These are phyloP conservation scores for Gobio gobio DNA, from an alignment of 2,113 vertebrate genomes.

Conservation along the genomic window DNA sequence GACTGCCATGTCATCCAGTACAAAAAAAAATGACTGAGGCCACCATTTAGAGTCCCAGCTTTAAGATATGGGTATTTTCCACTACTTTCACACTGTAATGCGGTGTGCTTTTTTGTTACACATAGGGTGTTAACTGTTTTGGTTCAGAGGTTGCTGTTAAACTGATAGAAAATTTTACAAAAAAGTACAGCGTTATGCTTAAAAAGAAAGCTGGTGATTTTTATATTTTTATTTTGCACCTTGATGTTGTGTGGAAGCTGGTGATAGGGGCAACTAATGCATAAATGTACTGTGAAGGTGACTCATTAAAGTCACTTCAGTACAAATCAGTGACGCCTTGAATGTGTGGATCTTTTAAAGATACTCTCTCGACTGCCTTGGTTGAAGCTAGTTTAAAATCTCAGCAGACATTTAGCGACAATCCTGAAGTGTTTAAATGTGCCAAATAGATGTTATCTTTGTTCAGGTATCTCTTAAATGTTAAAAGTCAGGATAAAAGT, in stretches of 20 bases:
- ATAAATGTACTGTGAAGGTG: slow-evolving; percentile 44
- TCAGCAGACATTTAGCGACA: not conserved
- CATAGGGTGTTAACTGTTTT: not conserved
- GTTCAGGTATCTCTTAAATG: not conserved
- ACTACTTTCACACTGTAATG: not conserved
- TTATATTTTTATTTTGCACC: not conserved
- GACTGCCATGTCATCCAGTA: not conserved
- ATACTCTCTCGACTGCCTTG: slow-evolving; percentile 14
- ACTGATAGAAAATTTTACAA: not conserved
- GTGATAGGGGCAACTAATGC: slow-evolving; percentile 46
- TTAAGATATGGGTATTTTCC: not conserved
- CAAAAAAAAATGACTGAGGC: not conserved
- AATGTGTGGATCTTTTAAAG: slow-evolving; percentile 29
- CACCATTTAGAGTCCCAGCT: not conserved
- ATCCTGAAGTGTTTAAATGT: not conserved
- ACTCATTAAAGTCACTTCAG: slow-evolving; percentile 38
- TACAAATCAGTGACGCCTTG: slow-evolving; percentile 35
- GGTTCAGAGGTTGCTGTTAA: not conserved
- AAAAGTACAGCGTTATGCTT: slow-evolving; percentile 24
- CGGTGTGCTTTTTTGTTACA: not conserved
- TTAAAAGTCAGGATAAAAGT: slow-evolving; percentile 1
- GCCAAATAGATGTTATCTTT: slow-evolving; percentile 28
- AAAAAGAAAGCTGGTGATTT: not conserved
- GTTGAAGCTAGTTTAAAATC: slow-evolving; percentile 10
- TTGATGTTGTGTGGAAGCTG: slow-evolving; percentile 26